Conservation (phyloP, 1,140 invertebrate genomes). For the Zaprionus inermis region DNA sequence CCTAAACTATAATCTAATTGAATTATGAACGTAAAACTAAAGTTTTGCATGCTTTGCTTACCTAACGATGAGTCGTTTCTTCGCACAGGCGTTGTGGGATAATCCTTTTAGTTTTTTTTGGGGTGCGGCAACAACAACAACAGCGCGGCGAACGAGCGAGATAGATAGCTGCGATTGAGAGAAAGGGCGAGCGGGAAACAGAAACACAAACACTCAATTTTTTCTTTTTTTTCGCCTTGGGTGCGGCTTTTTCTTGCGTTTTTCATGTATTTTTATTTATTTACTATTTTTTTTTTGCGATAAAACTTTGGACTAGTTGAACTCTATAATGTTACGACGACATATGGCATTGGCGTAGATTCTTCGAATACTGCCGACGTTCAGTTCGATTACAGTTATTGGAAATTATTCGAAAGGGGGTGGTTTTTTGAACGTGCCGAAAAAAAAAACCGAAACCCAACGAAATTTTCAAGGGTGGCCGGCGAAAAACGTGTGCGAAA, state of each 20-base stretch:
- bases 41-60: slow-evolving; percentile 41
- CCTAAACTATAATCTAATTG: slow-evolving; percentile 9
- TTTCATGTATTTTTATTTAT: slow-evolving; percentile 15
- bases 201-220: slow-evolving; percentile 66
- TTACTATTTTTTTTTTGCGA: background rate
- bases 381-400: slow-evolving; percentile 39
- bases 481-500: slow-evolving; percentile 16
- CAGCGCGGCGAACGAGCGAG: slow-evolving; percentile 7
- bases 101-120: slow-evolving; percentile 68
- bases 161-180: background rate
- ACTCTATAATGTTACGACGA: background rate
- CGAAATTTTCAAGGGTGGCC: slow-evolving; percentile 53
- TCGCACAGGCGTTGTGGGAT: slow-evolving; percentile 46
- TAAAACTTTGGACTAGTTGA: slow-evolving; percentile 1
- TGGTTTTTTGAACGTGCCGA: slow-evolving; percentile 40
- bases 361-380: slow-evolving; percentile 20
- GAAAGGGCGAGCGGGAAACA: slow-evolving; percentile 17
- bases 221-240: slow-evolving; percentile 46
- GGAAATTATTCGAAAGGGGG: slow-evolving; percentile 36
- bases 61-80: slow-evolving; percentile 38
- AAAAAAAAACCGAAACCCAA: slow-evolving; percentile 25
- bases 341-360: background rate
- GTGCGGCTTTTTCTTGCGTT: slow-evolving; percentile 60
- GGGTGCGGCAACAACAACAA: slow-evolving; percentile 66
- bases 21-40: slow-evolving; percentile 24